Conservation (phyloP, 2,888 invertebrate genomes). For the Pachycephus smyrnensis region DNA sequence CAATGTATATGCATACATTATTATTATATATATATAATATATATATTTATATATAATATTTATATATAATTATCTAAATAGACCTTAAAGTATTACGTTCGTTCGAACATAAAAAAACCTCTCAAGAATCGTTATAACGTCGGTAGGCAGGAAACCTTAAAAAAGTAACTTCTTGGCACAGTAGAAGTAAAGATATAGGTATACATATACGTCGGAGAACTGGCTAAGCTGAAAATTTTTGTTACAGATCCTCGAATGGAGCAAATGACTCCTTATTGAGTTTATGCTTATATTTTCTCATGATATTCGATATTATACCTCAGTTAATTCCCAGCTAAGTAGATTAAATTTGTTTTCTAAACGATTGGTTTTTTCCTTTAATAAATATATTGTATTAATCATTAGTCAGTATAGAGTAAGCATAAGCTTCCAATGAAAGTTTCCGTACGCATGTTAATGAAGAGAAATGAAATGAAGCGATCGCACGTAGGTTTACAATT, state of each 20-base stretch:
- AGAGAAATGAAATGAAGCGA: background rate
- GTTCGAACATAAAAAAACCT: conserved; percentile 26
- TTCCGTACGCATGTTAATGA: conserved; percentile 12
- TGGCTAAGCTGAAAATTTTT: background rate
- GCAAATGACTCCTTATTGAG: background rate
- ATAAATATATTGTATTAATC: conserved; percentile 28
- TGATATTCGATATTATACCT: conserved; percentile 13
- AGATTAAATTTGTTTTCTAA: conserved; percentile 35
- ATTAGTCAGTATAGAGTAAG: conserved; percentile 31
- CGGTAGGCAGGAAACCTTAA: conserved; percentile 7
- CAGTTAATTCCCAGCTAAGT: conserved; percentile 29
- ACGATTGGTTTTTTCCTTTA: conserved; percentile 26
- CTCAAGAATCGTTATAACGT: background rate
- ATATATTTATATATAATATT: conserved; percentile 38
- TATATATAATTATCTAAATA: conserved; percentile 36
- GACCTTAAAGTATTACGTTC: conserved; percentile 33
- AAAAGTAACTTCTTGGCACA: conserved; percentile 19
- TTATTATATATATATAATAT: conserved; percentile 28
- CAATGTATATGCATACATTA: conserved; percentile 21
- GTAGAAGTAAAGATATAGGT: conserved; percentile 15
- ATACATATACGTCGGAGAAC: background rate
- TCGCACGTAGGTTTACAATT: background rate
- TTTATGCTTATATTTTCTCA: conserved; percentile 4
- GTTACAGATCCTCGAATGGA: background rate
- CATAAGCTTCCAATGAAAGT: conserved; percentile 24